Evolutionary conservation across 2,888 invertebrate genomes (phyloP).

Genomic region (Eudasyphora cyanicolor): DNA sequence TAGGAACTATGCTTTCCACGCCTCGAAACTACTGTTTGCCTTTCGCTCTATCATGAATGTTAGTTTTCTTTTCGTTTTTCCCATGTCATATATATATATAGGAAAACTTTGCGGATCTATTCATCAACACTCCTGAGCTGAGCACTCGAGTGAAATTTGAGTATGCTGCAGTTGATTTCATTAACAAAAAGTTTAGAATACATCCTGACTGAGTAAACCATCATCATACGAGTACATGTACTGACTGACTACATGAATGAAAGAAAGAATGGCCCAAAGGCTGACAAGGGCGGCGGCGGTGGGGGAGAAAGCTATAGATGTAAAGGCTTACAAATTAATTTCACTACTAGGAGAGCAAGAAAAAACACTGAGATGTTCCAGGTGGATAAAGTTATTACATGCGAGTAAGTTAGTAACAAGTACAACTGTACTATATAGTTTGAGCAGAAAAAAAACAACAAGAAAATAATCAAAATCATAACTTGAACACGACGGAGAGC

Average conservation of each 20-base stretch:
- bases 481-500: background rate
- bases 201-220: slow-evolving; percentile 22
- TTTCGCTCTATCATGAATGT: background rate
- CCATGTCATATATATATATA: background rate
- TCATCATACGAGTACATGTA: too few species aligned
- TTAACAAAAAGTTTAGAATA: slow-evolving; percentile 73
- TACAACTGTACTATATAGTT: background rate
- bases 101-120: slow-evolving; percentile 54
- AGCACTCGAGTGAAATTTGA: slow-evolving; percentile 59
- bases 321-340: slow-evolving; percentile 63
- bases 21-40: background rate
- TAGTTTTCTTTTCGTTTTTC: background rate
- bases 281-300: too few species aligned
- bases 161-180: slow-evolving; percentile 76
- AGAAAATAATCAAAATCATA: slow-evolving; percentile 11
- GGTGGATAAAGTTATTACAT: slow-evolving; percentile 52
- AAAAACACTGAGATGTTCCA: slow-evolving; percentile 18
- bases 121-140: slow-evolving; percentile 57
- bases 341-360: slow-evolving; percentile 37
- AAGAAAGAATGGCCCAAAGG: too few species aligned
- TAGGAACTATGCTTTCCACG: background rate
- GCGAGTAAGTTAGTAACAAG: slow-evolving; percentile 20
- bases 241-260: too few species aligned
- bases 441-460: background rate
- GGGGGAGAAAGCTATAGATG: background rate